These are phyloP conservation scores for Pitangus sulphuratus DNA, from an alignment of 2,797 vertebrate species.

Conservation along the genomic window DNA sequence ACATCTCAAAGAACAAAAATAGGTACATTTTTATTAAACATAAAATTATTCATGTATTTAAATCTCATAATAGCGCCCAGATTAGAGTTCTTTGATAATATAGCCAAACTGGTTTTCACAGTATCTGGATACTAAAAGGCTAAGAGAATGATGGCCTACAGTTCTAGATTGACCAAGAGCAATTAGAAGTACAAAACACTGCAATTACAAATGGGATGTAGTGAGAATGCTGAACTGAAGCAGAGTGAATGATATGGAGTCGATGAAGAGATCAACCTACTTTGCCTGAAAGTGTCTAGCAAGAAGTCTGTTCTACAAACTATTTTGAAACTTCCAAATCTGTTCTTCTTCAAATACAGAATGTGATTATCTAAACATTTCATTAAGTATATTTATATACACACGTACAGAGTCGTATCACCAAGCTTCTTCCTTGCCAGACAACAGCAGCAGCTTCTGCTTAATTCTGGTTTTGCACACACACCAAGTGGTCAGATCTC, in stretches of 20 bases:
- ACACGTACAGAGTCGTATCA: neutral
- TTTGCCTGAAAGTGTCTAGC: neutral
- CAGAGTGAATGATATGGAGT: neutral
- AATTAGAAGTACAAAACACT: neutral
- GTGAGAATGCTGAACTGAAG: neutral
- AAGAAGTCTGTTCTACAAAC: neutral
- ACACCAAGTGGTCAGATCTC: neutral
- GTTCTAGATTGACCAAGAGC: neutral
- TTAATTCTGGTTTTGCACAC: neutral
- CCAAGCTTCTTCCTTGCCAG: neutral
- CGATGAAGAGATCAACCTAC: neutral
- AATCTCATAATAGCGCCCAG: neutral
- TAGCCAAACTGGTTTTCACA: neutral
- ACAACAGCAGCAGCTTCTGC: neutral
- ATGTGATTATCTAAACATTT: neutral
- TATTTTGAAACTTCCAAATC: neutral
- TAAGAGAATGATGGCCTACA: neutral
- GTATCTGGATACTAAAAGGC: neutral
- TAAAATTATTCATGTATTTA: neutral
- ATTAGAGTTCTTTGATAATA: neutral
- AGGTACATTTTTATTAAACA: neutral
- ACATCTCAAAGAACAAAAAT: neutral
- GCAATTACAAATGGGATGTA: neutral
- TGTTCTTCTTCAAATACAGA: neutral
- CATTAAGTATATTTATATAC: neutral